Percentiles rank a stretch among this genome's conserved stretches.
Evolutionary conservation across 2,113 vertebrate species (phyloP).

Genomic region (Myotis lucifugus): DNA sequence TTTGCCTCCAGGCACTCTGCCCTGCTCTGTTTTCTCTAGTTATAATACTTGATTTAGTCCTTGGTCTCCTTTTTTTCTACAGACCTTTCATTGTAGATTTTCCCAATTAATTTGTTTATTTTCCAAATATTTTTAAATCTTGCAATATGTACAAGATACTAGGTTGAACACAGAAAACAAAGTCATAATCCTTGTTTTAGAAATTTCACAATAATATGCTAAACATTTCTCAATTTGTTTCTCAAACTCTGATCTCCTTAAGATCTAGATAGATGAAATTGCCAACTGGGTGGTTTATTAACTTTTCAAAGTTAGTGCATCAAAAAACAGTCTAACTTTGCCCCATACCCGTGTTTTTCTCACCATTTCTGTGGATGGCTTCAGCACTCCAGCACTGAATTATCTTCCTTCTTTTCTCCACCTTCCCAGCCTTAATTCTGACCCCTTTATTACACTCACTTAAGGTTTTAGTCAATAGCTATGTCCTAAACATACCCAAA

Average conservation of each 20-base stretch:
- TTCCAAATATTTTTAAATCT: neutral
- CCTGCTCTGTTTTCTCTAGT: neutral
- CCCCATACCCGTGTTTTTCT: neutral
- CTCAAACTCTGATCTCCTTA: slow-evolving; percentile 26
- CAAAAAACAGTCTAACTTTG: neutral
- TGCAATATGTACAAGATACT: neutral
- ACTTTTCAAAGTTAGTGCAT: neutral
- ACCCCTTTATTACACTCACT: neutral
- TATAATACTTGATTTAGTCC: neutral
- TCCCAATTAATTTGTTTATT: neutral
- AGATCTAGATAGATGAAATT: neutral
- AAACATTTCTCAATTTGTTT: slow-evolving; percentile 3
- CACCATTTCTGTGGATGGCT: neutral
- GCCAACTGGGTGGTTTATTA: neutral
- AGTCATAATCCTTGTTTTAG: neutral
- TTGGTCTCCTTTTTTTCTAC: neutral
- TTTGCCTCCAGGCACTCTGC: neutral
- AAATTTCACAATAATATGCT: neutral
- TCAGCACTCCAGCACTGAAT: neutral
- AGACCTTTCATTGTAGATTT: neutral
- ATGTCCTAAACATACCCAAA: neutral
- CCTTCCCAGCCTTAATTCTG: neutral
- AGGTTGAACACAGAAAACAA: neutral
- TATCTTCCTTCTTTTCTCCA: neutral
- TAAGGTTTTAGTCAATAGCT: neutral